phyloP scores from a whole-genome alignment of 1,140 invertebrate genomes.

The Drosophila lini region DNA sequence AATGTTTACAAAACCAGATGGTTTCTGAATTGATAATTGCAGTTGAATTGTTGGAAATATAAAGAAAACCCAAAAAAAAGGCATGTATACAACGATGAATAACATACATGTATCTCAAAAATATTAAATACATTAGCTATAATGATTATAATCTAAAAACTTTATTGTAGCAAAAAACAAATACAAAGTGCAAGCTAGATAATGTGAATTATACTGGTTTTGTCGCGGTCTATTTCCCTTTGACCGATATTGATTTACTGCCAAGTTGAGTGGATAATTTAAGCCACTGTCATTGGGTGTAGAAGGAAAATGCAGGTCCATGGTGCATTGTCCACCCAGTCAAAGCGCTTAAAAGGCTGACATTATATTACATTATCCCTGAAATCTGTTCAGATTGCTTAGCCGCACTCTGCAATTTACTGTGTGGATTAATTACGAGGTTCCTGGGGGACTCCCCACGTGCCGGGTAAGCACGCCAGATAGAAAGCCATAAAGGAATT shows the following conservation, averaged over 20 bases:
- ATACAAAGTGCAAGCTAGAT: not conserved
- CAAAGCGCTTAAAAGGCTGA: not conserved
- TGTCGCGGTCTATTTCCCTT: not conserved
- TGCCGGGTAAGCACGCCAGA: slow-evolving; percentile 28
- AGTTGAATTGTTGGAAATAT: not conserved
- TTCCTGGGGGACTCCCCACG: slow-evolving; percentile 12
- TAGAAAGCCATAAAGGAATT: slow-evolving; percentile 24
- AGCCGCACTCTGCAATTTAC: slow-evolving; percentile 9
- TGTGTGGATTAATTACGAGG: slow-evolving; percentile 31
- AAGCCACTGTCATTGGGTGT: slow-evolving; percentile 10
- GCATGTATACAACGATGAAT: not conserved
- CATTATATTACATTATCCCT: slow-evolving; percentile 10
- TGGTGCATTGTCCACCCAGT: not conserved
- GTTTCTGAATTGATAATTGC: not conserved
- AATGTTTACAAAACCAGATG: not conserved
- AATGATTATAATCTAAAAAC: no score
- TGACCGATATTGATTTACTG: slow-evolving; percentile 35
- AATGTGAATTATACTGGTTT: not conserved
- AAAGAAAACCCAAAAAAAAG: not conserved
- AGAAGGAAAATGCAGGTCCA: not conserved
- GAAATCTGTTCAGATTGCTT: slow-evolving; percentile 14
- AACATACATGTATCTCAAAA: not conserved
- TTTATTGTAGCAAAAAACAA: not conserved
- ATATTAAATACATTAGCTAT: not conserved
- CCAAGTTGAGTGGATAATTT: slow-evolving; percentile 7